Evolutionary conservation across 2,113 vertebrate species (phyloP).

Genomic region (Gasterosteus aculeatus): DNA sequence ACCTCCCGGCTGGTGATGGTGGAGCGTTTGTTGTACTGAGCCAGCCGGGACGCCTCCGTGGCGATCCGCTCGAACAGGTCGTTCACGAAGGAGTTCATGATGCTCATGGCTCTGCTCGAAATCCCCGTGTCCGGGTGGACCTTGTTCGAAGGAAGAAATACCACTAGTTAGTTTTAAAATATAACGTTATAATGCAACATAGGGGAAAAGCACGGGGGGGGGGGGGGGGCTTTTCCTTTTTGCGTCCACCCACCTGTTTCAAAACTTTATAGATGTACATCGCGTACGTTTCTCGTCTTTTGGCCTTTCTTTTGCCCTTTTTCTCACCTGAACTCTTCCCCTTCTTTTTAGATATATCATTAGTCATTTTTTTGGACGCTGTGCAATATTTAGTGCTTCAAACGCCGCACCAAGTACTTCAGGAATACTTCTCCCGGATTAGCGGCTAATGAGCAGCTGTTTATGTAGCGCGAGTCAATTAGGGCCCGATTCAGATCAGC

Average conservation of each 20-base stretch:
- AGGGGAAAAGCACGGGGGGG: neutral
- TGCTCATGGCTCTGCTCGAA: conserved; percentile 83
- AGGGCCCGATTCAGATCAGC: conserved; percentile 53
- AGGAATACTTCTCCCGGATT: neutral
- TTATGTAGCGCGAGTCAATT: conserved; percentile 50
- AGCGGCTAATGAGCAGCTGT: fast-evolving
- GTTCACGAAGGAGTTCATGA: conserved; percentile 85
- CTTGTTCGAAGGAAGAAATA: conserved; percentile 25
- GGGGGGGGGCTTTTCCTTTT: no score
- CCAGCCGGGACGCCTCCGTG: conserved; percentile 82
- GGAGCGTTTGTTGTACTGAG: conserved; percentile 83
- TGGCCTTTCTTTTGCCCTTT: conserved; percentile 72
- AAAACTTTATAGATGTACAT: conserved; percentile 85
- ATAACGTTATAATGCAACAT: neutral
- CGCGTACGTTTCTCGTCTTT: conserved; percentile 80
- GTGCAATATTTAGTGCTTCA: neutral
- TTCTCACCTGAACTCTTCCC: conserved; percentile 74
- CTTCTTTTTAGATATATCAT: conserved; percentile 79
- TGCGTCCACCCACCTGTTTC: conserved; percentile 76
- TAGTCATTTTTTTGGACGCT: conserved; percentile 63
- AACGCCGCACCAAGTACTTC: neutral
- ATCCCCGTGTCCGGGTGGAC: conserved; percentile 84
- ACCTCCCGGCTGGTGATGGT: conserved; percentile 85
- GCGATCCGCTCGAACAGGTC: conserved; percentile 83
- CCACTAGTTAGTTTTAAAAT: no score